These are phyloP conservation scores for Agonum fuliginosum DNA, from an alignment of 2,888 invertebrate species.

Conservation along the genomic window DNA sequence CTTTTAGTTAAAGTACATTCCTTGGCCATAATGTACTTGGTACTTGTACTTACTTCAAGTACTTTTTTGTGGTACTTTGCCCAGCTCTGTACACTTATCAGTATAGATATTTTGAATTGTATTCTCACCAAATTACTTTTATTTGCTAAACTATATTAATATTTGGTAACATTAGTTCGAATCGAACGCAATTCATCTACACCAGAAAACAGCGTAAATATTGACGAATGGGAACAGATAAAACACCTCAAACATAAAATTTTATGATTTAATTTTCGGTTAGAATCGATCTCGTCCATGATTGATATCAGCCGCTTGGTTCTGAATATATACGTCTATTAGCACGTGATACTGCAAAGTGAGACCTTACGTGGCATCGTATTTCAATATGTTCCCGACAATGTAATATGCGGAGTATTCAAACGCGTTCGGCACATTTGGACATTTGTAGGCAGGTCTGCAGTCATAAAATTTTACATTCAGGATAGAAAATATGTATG, in stretches of 20 bases:
- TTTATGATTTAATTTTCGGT: conserved; percentile 49
- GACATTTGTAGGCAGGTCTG: conserved; percentile 21
- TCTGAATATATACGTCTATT: conserved; percentile 49
- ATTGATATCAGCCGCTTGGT: conserved; percentile 19
- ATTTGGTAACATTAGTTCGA: too few relatives aligned
- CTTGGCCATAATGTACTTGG: too few relatives aligned
- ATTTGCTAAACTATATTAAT: too few relatives aligned
- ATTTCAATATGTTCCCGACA: conserved; percentile 43
- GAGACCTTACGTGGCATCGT: conserved; percentile 28
- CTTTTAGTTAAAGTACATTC: too few relatives aligned
- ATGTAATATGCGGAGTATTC: conserved; percentile 31
- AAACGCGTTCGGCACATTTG: conserved; percentile 24
- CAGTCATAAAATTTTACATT: conserved; percentile 8
- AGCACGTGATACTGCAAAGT: conserved; percentile 22
- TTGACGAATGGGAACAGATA: conserved; percentile 1
- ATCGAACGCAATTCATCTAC: neutral
- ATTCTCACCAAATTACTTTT: too few relatives aligned
- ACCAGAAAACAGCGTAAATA: neutral
- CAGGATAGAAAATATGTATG: neutral
- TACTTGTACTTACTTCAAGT: too few relatives aligned
- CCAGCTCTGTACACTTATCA: too few relatives aligned
- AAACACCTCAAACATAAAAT: conserved; percentile 42
- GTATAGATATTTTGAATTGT: too few relatives aligned
- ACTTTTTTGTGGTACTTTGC: too few relatives aligned
- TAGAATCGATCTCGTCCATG: conserved; percentile 15